phyloP scores from a whole-genome alignment of 2,113 vertebrate genomes.

The Phodopus roborovskii region DNA sequence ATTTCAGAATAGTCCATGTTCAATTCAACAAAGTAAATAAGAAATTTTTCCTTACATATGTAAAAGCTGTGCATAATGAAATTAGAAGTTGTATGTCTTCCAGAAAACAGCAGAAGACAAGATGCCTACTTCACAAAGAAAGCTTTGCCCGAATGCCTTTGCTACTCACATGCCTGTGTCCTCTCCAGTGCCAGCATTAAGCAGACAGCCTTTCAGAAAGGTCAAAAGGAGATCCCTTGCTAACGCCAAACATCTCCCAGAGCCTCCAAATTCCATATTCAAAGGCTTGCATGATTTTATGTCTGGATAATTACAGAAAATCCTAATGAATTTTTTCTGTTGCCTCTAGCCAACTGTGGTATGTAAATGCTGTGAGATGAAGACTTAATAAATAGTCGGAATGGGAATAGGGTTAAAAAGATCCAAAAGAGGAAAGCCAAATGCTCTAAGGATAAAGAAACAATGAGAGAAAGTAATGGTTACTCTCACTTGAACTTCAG shows the following conservation, averaged over 20 bases:
- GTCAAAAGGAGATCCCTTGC: background rate
- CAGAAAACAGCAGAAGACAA: background rate
- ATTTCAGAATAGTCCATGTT: background rate
- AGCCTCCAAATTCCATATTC: background rate
- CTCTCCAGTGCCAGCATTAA: background rate
- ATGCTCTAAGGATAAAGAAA: background rate
- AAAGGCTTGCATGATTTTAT: constrained; percentile 16
- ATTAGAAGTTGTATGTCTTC: background rate
- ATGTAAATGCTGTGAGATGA: background rate
- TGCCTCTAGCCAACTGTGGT: background rate
- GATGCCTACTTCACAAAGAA: background rate
- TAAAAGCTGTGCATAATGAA: background rate
- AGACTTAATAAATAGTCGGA: background rate
- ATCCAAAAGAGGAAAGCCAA: background rate
- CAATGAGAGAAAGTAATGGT: background rate
- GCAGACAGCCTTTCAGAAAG: background rate
- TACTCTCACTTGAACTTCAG: background rate
- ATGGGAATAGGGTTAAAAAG: background rate
- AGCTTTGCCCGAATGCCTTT: background rate
- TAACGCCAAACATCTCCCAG: background rate
- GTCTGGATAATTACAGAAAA: background rate
- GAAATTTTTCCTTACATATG: background rate
- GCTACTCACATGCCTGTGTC: background rate
- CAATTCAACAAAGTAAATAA: background rate
- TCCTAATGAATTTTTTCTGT: background rate